Percentiles rank a stretch among this genome's conserved stretches.
Conservation (phyloP, 2,888 invertebrate species). For the Ceramica pisi region DNA sequence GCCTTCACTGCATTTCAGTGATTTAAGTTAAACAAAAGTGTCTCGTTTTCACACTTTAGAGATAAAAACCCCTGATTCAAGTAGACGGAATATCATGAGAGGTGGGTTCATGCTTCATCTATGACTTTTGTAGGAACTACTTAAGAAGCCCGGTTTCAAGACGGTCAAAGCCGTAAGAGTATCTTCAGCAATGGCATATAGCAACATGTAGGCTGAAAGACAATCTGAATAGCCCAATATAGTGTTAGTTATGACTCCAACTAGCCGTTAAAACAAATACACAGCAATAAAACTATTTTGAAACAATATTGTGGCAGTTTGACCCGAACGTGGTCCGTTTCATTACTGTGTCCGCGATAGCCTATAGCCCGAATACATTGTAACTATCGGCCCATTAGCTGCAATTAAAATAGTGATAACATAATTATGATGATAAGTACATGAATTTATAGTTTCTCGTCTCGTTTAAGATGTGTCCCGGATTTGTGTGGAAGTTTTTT, state of each 20-base stretch:
- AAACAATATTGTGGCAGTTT: slow-evolving; percentile 62
- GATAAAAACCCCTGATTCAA: too few species aligned
- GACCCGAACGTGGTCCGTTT: slow-evolving; percentile 48
- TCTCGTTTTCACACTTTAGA: too few species aligned
- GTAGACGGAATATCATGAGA: too few species aligned
- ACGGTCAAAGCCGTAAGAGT: neutral
- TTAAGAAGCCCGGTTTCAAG: too few species aligned
- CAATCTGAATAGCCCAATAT: neutral
- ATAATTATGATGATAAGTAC: slow-evolving; percentile 81
- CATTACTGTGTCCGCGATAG: slow-evolving; percentile 68
- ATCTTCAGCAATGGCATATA: neutral
- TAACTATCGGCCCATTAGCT: slow-evolving; percentile 84
- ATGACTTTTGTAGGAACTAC: too few species aligned
- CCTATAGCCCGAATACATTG: slow-evolving; percentile 76
- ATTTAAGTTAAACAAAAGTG: too few species aligned
- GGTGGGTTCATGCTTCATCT: too few species aligned
- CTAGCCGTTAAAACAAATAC: slow-evolving; percentile 44
- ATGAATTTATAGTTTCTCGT: slow-evolving; percentile 64
- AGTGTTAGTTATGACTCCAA: slow-evolving; percentile 22
- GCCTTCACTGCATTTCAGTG: too few species aligned
- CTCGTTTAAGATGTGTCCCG: slow-evolving; percentile 35
- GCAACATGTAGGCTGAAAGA: neutral
- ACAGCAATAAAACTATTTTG: slow-evolving; percentile 69
- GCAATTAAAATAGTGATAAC: slow-evolving; percentile 85
- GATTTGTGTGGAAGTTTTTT: slow-evolving; percentile 37